Conservation (phyloP, 2,888 invertebrate genomes). For the Gonocerus acuteangulatus region DNA sequence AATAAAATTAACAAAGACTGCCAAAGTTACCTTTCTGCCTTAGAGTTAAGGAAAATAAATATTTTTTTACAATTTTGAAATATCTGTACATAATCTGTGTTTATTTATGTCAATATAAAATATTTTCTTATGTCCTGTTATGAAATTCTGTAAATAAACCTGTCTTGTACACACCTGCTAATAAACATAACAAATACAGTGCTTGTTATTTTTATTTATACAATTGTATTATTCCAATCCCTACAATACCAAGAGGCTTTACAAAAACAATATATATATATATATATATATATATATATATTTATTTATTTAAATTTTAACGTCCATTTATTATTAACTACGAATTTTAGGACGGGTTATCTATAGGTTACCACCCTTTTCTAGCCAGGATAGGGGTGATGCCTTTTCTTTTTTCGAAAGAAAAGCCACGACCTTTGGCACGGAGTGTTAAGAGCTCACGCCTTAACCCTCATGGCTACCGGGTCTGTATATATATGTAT, state of each 20-base stretch:
- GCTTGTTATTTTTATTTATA: background rate
- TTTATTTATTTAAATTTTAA: no score
- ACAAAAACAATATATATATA: no score
- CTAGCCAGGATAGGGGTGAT: no score
- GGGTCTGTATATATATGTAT: no score
- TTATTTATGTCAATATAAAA: conserved; percentile 7
- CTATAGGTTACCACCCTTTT: no score
- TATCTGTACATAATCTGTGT: conserved; percentile 13
- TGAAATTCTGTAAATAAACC: background rate
- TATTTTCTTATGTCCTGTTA: background rate
- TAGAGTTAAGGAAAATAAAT: background rate
- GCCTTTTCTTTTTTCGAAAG: no score
- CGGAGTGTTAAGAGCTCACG: no score
- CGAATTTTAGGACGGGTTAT: no score
- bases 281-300: background rate
- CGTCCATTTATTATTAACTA: no score
- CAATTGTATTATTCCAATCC: background rate
- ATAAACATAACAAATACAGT: background rate
- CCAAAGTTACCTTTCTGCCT: background rate
- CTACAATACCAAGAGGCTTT: background rate
- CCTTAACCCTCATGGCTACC: no score
- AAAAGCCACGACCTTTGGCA: no score
- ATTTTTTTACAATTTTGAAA: conserved; percentile 10
- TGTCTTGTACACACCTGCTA: background rate
- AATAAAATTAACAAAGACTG: conserved; percentile 13